A percentile compares a stretch with the other conserved stretches of the same genome.
phyloP scores from a whole-genome alignment of 2,113 vertebrate species.

The Xenus cinereus region DNA sequence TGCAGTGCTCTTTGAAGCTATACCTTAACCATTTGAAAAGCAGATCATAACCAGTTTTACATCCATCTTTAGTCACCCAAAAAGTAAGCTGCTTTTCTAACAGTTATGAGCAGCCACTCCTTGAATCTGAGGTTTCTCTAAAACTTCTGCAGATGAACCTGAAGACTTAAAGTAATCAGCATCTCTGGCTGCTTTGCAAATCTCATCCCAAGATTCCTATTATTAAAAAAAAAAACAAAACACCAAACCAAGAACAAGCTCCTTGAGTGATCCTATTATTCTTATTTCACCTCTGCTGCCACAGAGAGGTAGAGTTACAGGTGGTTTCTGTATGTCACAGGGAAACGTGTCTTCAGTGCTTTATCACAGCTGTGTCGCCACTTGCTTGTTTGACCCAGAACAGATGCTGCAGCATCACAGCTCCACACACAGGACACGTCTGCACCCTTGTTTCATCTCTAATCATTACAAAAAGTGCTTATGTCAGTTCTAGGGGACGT shows the following conservation, averaged over 20 bases:
- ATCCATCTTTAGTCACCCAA: neutral
- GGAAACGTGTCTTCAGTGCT: neutral
- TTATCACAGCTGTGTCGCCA: neutral
- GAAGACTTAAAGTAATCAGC: neutral
- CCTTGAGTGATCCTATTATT: neutral
- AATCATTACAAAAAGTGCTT: neutral
- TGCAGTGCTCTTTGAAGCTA: neutral
- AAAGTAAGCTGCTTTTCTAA: neutral
- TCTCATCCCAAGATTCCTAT: neutral
- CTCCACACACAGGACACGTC: accelerated
- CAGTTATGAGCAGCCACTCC: neutral
- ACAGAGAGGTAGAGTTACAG: neutral
- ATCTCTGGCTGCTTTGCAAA: neutral
- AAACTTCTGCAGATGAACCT: neutral
- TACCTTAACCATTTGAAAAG: neutral
- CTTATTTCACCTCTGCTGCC: neutral
- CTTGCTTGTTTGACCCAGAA: neutral
- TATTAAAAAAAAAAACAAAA: neutral
- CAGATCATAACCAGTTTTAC: neutral
- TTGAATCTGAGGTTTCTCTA: neutral
- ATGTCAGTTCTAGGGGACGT: neutral
- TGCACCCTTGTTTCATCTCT: neutral
- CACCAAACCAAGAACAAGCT: neutral
- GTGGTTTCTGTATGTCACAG: neutral
- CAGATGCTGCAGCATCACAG: neutral